Percentiles rank a stretch among this genome's conserved stretches.
Evolutionary conservation across 2,888 invertebrate species (phyloP).

Genomic region (Stenolophus ochropezus): DNA sequence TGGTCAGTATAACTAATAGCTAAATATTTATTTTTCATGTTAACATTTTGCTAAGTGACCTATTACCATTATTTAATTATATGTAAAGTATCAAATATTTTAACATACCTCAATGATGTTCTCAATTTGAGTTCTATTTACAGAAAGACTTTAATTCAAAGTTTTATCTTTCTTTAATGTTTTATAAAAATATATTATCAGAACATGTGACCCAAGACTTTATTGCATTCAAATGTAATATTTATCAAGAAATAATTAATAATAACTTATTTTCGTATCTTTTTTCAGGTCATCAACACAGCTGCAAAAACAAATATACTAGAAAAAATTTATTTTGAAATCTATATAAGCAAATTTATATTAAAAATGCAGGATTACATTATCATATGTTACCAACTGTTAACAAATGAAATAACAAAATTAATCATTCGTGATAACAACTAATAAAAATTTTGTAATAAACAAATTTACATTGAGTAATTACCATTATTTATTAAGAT

Average conservation of each 20-base stretch:
- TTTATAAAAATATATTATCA: not conserved
- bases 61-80: not conserved
- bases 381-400: not conserved
- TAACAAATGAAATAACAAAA: not conserved
- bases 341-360: not conserved
- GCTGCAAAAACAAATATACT: not conserved
- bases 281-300: not conserved
- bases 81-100: not conserved
- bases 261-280: not conserved
- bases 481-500: not conserved
- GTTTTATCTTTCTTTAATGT: not conserved
- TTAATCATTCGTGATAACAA: not conserved
- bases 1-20: constrained; percentile 3
- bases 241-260: not conserved
- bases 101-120: not conserved
- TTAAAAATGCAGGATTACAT: not conserved
- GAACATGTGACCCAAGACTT: not conserved
- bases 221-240: not conserved
- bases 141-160: not conserved
- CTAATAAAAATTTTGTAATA: not conserved
- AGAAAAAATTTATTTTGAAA: not conserved
- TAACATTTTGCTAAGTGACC: not conserved
- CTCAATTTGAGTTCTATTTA: not conserved
- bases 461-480: not conserved
- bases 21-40: not conserved